A percentile compares a stretch with the other conserved stretches of the same genome.
These are phyloP conservation scores for Vespertilio murinus DNA, from an alignment of 2,797 vertebrate genomes.

Conservation along the genomic window DNA sequence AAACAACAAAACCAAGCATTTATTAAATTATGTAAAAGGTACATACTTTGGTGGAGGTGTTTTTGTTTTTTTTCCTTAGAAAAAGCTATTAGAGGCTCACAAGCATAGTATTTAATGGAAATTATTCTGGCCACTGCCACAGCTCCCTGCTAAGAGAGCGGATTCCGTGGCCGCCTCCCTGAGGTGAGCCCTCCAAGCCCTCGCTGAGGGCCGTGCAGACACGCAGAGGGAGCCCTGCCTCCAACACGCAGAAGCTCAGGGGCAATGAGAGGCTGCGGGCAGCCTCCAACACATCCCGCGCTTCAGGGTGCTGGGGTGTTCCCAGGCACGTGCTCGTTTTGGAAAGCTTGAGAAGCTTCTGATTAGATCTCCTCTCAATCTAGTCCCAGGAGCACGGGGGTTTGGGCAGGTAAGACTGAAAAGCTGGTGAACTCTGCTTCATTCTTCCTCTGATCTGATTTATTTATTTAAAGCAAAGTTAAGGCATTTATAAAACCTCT, in stretches of 20 bases:
- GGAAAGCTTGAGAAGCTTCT: background rate
- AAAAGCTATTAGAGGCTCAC: background rate
- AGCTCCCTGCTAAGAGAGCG: background rate
- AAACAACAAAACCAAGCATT: background rate
- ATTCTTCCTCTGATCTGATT: background rate
- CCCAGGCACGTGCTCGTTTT: background rate
- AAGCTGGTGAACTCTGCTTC: background rate
- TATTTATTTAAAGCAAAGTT: background rate
- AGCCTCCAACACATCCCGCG: accelerated
- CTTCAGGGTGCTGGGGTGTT: background rate
- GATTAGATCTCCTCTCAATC: background rate
- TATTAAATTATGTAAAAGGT: background rate
- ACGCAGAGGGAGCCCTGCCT: accelerated
- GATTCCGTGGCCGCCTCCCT: accelerated
- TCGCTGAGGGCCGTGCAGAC: background rate
- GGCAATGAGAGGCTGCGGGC: accelerated
- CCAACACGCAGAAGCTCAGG: background rate
- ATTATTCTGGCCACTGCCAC: background rate
- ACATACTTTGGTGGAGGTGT: background rate
- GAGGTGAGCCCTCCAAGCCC: background rate
- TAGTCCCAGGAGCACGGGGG: background rate
- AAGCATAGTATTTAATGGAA: background rate
- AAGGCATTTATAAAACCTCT: background rate
- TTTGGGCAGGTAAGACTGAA: background rate
- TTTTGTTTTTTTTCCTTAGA: background rate